These are phyloP conservation scores for Microctonus hyperodae DNA, from an alignment of 2,888 invertebrate genomes.

Conservation along the genomic window DNA sequence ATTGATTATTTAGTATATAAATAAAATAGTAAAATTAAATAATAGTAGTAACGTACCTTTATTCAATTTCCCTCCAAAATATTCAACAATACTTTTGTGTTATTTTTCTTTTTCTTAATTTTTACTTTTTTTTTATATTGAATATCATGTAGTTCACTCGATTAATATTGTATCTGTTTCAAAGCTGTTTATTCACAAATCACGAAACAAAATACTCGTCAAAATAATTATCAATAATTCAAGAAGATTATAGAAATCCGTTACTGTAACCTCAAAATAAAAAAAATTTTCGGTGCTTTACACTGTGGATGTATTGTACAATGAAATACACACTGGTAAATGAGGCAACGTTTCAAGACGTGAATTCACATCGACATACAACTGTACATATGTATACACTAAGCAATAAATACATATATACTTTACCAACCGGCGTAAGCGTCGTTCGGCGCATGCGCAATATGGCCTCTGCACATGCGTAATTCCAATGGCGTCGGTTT, in stretches of 20 bases:
- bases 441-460: background rate
- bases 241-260: background rate
- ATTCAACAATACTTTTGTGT: background rate
- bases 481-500: background rate
- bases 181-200: background rate
- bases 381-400: background rate
- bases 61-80: slow-evolving; percentile 9
- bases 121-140: background rate
- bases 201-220: background rate
- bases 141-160: background rate
- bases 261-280: background rate
- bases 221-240: background rate
- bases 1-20: background rate
- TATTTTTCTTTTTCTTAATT: background rate
- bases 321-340: too few species aligned
- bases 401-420: background rate
- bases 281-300: too few species aligned
- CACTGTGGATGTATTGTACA: background rate
- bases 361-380: background rate
- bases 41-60: slow-evolving; percentile 2
- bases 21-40: background rate
- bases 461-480: background rate
- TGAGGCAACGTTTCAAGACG: background rate
- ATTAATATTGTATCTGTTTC: background rate
- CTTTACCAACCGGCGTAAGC: background rate